Base-by-base conservation (phyloP, 2,888 invertebrate species). In the Meiosimyza platycephala region DNA sequence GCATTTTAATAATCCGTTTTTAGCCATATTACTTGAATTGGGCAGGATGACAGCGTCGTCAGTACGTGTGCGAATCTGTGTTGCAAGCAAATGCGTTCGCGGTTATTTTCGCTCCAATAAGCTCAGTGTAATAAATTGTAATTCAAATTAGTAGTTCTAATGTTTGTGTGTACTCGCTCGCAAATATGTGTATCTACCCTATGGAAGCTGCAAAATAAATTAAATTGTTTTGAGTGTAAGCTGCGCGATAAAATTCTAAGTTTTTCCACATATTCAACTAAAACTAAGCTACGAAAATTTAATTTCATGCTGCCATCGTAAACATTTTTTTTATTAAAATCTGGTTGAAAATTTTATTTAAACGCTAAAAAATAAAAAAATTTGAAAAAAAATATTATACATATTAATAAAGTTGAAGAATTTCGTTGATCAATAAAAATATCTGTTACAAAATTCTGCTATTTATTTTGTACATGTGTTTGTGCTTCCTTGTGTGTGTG, bases 41-140 rank as follows among this genome's bases (percentile, higher is more conserved):
- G 40, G 9, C 6, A 9, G 9, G 9, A 40, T 40, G 40, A 1
- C 40, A 40, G 40, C 9, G 40, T 40, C 9, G 40, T 40, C 40
- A 40, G 40, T 62, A 33, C 16, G 60, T 62, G 60, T 16, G 33
- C n/a, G 60, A 28, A 33, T 40, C 6, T 40, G 40, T 40, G 40
- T 40, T 40, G 40, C 6, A 40, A 40, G 40, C 40, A 0, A 40
- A 7, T 9, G 40, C 9, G 40, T 40, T 40, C 11, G 64, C 64
- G 64, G 9, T 40, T 12, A 13, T 13, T 47, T 63, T 62, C 52
- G 62, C 60, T 60, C 68, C 59, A 59, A 33, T 47, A 60, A 52
- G 62, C 52, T 22, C 47, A 51, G 33, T 22, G 52, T 47, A 63
- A 62, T 70, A 54, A 70, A 70, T 54, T 62, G 52, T 33, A 33